phyloP scores from a whole-genome alignment of 2,797 vertebrate genomes.

The Phoebastria nigripes region DNA sequence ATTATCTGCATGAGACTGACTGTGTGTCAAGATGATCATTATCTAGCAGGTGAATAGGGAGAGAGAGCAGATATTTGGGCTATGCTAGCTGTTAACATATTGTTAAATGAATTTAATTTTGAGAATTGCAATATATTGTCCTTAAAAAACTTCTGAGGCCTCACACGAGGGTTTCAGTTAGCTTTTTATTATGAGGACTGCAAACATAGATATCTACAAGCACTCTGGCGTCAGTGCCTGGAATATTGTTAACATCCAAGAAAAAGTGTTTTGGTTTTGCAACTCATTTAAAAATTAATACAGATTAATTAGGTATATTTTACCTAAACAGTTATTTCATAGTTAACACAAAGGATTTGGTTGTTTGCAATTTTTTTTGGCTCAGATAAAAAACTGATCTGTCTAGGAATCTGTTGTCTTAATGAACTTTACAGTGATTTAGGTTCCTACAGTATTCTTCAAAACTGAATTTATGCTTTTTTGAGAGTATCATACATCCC shows the following conservation, averaged over 20 bases:
- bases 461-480: not conserved
- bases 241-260: not conserved
- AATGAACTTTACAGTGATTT: not conserved
- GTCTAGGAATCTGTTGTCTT: not conserved
- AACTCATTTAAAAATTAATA: not conserved
- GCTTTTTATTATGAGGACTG: not conserved
- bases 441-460: accelerated
- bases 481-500: not conserved
- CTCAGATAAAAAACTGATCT: not conserved
- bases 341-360: not conserved
- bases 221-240: accelerated
- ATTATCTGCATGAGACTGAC: not conserved
- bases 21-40: not conserved
- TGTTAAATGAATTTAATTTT: not conserved
- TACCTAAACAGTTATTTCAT: not conserved
- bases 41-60: not conserved
- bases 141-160: not conserved
- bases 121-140: not conserved
- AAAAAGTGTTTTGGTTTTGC: not conserved
- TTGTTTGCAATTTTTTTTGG: not conserved
- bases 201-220: not conserved
- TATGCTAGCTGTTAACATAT: not conserved
- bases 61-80: not conserved
- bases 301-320: not conserved
- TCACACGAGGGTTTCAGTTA: not conserved